A percentile compares a stretch with the other conserved stretches of the same genome.
phyloP scores from a whole-genome alignment of 2,888 invertebrate species.

The Tipula lateralis region DNA sequence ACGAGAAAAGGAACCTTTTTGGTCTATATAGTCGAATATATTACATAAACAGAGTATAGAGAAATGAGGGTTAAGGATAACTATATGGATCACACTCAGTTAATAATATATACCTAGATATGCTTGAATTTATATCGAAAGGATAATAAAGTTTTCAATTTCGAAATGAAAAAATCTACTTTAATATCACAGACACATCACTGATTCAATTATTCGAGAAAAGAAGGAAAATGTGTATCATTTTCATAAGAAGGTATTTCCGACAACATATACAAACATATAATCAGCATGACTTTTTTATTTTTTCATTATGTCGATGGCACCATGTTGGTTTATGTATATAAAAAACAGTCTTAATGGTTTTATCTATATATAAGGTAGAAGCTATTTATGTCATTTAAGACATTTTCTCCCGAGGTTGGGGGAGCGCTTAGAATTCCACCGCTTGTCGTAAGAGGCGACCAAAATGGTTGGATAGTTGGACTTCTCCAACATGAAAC shows the following conservation, averaged over 20 bases:
- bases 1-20: background rate
- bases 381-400: too few relatives aligned
- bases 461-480: too few relatives aligned
- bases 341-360: background rate
- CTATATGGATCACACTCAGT: constrained; percentile 1
- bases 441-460: too few relatives aligned
- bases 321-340: background rate
- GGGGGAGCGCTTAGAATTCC: too few relatives aligned
- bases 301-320: background rate
- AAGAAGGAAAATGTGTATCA: background rate
- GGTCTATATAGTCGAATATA: background rate
- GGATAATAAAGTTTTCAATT: background rate
- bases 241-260: background rate
- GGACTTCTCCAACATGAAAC: too few relatives aligned
- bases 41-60: background rate
- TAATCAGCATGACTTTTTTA: background rate
- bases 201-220: background rate
- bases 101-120: background rate
- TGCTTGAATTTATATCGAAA: background rate
- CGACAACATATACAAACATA: background rate
- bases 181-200: background rate
- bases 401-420: too few relatives aligned
- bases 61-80: background rate
- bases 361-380: background rate
- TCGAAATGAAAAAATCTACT: background rate